These are phyloP conservation scores for Calephelis nemesis DNA, from an alignment of 1,140 invertebrate genomes.

Conservation along the genomic window DNA sequence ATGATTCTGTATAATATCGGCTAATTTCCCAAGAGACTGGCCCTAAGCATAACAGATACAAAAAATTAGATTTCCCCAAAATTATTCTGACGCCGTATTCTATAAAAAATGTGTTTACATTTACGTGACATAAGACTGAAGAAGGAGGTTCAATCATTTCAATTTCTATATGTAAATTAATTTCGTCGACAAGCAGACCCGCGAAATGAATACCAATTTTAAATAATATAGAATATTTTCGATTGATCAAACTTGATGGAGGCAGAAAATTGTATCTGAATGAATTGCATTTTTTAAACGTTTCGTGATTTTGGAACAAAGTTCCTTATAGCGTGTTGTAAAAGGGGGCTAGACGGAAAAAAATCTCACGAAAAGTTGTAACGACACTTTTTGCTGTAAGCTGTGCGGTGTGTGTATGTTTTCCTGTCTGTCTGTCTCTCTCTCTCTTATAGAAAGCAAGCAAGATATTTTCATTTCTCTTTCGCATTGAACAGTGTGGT, in stretches of 20 bases:
- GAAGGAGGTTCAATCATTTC: conserved; percentile 8
- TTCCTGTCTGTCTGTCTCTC: too few relatives aligned
- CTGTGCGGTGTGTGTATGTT: too few relatives aligned
- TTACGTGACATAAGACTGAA: conserved; percentile 1
- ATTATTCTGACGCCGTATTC: not conserved
- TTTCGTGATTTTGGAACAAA: too few relatives aligned
- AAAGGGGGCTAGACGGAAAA: too few relatives aligned
- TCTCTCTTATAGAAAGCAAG: too few relatives aligned
- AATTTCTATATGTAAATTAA: conserved; percentile 16
- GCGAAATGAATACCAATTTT: conserved; percentile 17
- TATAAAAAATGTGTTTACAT: conserved; percentile 11
- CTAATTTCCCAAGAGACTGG: conserved; percentile 4
- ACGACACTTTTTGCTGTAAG: too few relatives aligned
- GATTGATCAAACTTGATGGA: conserved; percentile 1
- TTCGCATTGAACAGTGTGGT: too few relatives aligned
- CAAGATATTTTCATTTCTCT: too few relatives aligned
- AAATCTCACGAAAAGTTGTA: too few relatives aligned
- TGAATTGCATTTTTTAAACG: too few relatives aligned
- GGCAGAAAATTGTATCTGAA: not conserved
- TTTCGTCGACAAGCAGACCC: conserved; percentile 3
- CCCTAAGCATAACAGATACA: not conserved
- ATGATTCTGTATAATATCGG: too few relatives aligned
- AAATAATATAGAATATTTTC: conserved; percentile 11
- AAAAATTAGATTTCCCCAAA: not conserved
- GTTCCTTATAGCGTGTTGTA: too few relatives aligned